phyloP scores from a whole-genome alignment of 2,888 invertebrate genomes.

The Pristionchus exspectatus region DNA sequence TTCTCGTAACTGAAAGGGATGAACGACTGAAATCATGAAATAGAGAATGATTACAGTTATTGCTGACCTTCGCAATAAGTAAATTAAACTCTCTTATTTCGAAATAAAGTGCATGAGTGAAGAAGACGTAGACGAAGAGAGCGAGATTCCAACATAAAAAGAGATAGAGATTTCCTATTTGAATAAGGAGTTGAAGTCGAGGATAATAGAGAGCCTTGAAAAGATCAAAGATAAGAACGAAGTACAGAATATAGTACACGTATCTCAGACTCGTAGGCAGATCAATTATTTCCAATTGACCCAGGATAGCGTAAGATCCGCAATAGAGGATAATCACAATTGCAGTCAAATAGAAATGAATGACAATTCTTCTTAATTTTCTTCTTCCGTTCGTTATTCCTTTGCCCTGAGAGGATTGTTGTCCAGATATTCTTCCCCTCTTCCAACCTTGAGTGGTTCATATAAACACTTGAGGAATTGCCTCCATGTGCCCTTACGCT shows the following conservation, averaged over 20 bases:
- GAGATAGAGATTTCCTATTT: slow-evolving; percentile 52
- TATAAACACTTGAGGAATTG: slow-evolving; percentile 41
- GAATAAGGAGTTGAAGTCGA: slow-evolving; percentile 19
- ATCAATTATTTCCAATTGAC: slow-evolving; percentile 32
- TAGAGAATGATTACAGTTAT: no score
- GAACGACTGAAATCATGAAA: no score
- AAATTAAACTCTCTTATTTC: slow-evolving; percentile 55
- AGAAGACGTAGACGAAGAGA: slow-evolving; percentile 57
- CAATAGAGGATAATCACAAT: slow-evolving; percentile 19
- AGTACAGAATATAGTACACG: neutral
- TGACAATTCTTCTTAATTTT: slow-evolving; percentile 22
- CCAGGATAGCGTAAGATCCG: neutral
- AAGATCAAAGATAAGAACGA: neutral
- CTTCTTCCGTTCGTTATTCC: slow-evolving; percentile 37
- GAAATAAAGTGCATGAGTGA: slow-evolving; percentile 54
- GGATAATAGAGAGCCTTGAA: slow-evolving; percentile 47
- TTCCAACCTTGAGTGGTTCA: slow-evolving; percentile 12
- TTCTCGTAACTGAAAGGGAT: neutral
- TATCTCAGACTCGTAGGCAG: neutral
- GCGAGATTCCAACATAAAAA: slow-evolving; percentile 48
- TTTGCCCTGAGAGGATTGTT: neutral
- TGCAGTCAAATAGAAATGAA: slow-evolving; percentile 4
- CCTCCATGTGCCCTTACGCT: slow-evolving; percentile 21
- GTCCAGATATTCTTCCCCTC: neutral
- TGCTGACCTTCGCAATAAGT: slow-evolving; percentile 35